Percentiles rank a stretch among this genome's conserved stretches.
Conservation (phyloP, 2,113 vertebrate genomes). For the Nothocercus julius region DNA sequence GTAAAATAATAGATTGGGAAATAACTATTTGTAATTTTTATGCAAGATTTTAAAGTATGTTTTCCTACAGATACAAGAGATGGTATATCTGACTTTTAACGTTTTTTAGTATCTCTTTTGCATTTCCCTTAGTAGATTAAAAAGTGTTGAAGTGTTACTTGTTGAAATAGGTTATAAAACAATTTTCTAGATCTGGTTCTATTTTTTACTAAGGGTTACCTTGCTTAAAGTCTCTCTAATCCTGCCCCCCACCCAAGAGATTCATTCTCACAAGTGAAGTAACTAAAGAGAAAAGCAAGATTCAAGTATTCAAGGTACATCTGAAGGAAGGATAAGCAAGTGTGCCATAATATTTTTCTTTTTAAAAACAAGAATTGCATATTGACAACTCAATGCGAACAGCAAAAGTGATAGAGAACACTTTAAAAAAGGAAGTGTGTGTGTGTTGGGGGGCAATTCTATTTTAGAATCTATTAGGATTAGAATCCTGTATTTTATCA, state of each 20-base stretch:
- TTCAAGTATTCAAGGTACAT: neutral
- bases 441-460: no score
- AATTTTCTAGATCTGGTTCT: neutral
- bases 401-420: neutral
- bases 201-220: neutral
- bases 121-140: neutral
- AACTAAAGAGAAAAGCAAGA: neutral
- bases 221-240: neutral
- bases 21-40: neutral
- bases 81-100: neutral
- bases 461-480: neutral
- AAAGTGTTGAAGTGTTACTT: neutral
- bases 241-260: rapidly evolving
- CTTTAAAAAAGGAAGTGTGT: neutral
- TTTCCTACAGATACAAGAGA: neutral
- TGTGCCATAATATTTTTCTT: neutral
- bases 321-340: neutral
- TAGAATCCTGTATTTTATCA: neutral
- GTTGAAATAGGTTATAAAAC: neutral
- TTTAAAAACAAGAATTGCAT: neutral
- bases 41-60: neutral
- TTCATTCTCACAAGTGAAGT: neutral
- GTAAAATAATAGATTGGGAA: neutral
- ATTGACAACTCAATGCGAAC: neutral
- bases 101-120: neutral